Base-by-base conservation (phyloP, 2,797 vertebrate genomes). In the Botia kubotai region DNA sequence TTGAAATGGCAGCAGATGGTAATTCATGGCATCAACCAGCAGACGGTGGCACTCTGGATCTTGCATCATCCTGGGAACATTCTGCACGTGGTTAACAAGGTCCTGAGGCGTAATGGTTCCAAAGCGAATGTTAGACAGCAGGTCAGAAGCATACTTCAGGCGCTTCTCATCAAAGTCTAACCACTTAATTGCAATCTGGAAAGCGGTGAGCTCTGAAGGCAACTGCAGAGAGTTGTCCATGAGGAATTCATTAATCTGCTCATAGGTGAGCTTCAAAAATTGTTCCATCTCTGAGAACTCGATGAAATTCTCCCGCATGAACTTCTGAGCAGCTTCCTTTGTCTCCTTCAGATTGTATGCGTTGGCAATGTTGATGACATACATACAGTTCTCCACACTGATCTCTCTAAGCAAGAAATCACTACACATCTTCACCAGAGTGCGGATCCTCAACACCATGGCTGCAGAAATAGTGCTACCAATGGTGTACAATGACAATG, bases 1-100 rank as follows among this genome's bases (percentile, higher is more conserved):
- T 91, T 99, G 97, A 88, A 95, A 97, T 0, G 98, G 98, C 87
- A 99, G 93, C 83, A 99, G 92, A 85, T 99, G 98, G 86, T 99
- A 99, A 91, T 99, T 99, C 98, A 99, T 99, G 82, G 98, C 98
- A 79, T 99, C 98, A 39, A 99, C 98, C 0, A 99, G 93, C 75
- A 99, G 96, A 87, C 96, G 98, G 88, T 99, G 98, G 90, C 98
- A 99, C 66, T 99, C 98, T 0, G 94, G 48, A 83, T 99, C 98
- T 92, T 98, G 95, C 98, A 99, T 99, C 98, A 99, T 99, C 90
- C 98, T 95, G 0, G 98, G 98, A 63, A 96, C 94, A 39, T 92
- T 97, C 88, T 99, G 98, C 82, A 99, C 96, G 3, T 97, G 97
- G 90, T 93, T 99, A 79, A 99, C 98, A 82, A 99, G 93, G 84